Evolutionary conservation across 2,797 vertebrate genomes (phyloP).

Genomic region (Danio tinwini): DNA sequence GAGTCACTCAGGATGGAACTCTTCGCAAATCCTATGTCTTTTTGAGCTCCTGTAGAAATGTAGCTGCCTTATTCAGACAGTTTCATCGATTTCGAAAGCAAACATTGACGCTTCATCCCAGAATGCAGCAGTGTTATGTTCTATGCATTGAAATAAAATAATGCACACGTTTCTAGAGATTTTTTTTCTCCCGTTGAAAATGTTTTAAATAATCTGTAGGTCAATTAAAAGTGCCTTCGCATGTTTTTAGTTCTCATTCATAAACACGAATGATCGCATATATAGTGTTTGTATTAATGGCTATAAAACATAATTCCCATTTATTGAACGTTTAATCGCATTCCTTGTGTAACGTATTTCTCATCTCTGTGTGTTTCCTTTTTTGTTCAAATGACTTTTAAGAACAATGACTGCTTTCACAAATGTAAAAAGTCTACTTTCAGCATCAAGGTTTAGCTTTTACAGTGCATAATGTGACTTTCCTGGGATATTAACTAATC

Average conservation of each 20-base stretch:
- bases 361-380: not conserved
- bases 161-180: not conserved
- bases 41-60: conserved; percentile 4
- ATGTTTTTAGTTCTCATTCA: not conserved
- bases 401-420: not conserved
- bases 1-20: conserved; percentile 40
- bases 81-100: conserved; percentile 1
- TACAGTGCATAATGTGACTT: not conserved
- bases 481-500: not conserved
- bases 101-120: conserved; percentile 6
- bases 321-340: conserved; percentile 14
- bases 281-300: conserved; percentile 18
- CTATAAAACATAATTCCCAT: conserved; percentile 1
- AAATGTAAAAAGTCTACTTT: not conserved
- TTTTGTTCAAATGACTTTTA: not conserved
- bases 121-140: conserved; percentile 3
- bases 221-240: conserved; percentile 41
- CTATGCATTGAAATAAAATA: conserved; percentile 22
- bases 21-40: not conserved
- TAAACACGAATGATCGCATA: not conserved
- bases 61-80: conserved; percentile 2
- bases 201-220: conserved; percentile 10
- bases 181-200: not conserved
- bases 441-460: conserved; percentile 16
- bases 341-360: conserved; percentile 17